These are phyloP conservation scores for Sminthurides aquaticus DNA, from an alignment of 2,888 invertebrate genomes.

Conservation along the genomic window DNA sequence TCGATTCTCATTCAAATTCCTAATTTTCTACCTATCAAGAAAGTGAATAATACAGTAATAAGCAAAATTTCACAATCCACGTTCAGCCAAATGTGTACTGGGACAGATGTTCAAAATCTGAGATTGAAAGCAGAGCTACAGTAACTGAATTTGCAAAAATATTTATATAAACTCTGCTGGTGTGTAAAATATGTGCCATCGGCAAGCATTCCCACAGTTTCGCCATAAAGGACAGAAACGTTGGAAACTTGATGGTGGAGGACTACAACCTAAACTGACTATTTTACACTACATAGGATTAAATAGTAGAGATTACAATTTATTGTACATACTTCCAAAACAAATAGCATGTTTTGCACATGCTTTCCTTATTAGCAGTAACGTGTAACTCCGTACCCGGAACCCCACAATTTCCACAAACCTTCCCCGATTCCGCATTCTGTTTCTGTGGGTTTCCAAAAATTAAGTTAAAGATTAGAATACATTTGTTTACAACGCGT, in stretches of 20 bases:
- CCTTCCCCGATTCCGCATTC: slow-evolving; percentile 45
- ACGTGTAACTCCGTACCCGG: slow-evolving; percentile 65
- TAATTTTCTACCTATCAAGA: too few species aligned
- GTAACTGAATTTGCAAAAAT: neutral
- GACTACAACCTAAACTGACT: neutral
- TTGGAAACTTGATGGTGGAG: too few species aligned
- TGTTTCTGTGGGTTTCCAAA: slow-evolving; percentile 43
- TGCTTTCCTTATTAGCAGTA: slow-evolving; percentile 55
- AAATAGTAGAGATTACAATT: slow-evolving; percentile 25
- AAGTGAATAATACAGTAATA: too few species aligned
- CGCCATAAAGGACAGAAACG: too few species aligned
- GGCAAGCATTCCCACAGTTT: too few species aligned
- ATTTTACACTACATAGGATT: neutral
- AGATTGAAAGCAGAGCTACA: neutral
- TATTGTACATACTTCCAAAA: slow-evolving; percentile 66
- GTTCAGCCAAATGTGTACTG: neutral
- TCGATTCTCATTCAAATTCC: too few species aligned
- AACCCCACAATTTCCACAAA: slow-evolving; percentile 64
- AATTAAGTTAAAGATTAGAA: slow-evolving; percentile 6
- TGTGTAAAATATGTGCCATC: too few species aligned
- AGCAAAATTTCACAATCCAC: neutral
- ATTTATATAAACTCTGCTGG: too few species aligned
- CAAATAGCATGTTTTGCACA: slow-evolving; percentile 76
- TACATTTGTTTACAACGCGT: slow-evolving; percentile 3
- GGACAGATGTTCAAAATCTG: neutral